Conservation (phyloP, 2,797 vertebrate genomes). For the Rhinoraja longicauda region DNA sequence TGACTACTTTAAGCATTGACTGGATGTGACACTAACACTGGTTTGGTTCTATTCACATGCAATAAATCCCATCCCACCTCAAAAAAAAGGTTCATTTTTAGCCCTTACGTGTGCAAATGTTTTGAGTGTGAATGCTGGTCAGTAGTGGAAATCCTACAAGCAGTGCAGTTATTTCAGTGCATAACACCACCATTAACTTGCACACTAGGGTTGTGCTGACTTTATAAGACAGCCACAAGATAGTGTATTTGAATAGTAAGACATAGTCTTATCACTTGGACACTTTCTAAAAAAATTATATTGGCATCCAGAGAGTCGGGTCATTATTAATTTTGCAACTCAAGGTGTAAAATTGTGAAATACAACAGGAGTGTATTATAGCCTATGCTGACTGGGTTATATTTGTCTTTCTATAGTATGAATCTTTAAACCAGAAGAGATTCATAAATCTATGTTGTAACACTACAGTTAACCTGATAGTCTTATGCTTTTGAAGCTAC, state of each 20-base stretch:
- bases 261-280: conserved; percentile 22
- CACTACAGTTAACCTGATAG: not conserved
- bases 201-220: conserved; percentile 35
- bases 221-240: conserved; percentile 26
- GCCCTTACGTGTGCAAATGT: conserved; percentile 36
- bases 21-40: conserved; percentile 37
- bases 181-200: conserved; percentile 38
- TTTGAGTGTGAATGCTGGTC: conserved; percentile 34
- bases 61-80: conserved; percentile 2
- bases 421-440: not conserved
- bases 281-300: conserved; percentile 32
- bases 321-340: conserved; percentile 33
- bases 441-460: conserved; percentile 15
- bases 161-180: conserved; percentile 57
- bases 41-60: conserved; percentile 37
- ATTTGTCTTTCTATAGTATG: not conserved
- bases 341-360: conserved; percentile 28
- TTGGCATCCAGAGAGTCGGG: conserved; percentile 24
- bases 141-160: conserved; percentile 49
- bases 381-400: not conserved
- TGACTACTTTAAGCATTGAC: conserved; percentile 27
- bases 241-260: conserved; percentile 3
- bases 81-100: conserved; percentile 15
- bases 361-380: conserved; percentile 32
- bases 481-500: not conserved